Percentiles rank a stretch among this genome's conserved stretches.
Conservation (phyloP, 2,113 vertebrate genomes). For the Siniperca chuatsi region DNA sequence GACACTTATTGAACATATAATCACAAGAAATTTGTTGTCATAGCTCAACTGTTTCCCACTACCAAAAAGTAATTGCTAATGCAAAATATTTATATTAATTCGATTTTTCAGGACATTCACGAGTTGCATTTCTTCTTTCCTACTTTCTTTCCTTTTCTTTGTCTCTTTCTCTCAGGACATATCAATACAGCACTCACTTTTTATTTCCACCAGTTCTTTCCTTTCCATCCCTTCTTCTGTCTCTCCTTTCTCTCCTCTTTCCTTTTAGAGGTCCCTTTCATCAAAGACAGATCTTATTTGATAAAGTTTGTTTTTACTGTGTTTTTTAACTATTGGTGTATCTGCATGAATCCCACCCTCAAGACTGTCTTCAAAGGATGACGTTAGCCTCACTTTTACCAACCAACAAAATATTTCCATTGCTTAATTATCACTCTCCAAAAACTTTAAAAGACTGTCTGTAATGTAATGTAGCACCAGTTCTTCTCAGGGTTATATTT, state of each 20-base stretch:
- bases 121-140: neutral
- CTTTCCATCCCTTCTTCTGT: neutral
- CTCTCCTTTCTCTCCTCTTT: neutral
- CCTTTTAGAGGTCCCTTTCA: neutral
- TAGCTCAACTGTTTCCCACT: neutral
- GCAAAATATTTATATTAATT: no score
- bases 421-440: constrained; percentile 22
- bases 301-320: neutral
- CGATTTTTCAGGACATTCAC: no score
- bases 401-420: neutral
- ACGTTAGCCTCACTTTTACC: constrained; percentile 2
- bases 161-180: neutral
- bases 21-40: neutral
- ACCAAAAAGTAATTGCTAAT: no score
- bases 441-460: constrained; percentile 23
- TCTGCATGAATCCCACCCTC: neutral
- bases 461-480: no score
- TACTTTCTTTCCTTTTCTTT: neutral
- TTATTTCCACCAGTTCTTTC: neutral
- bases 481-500: constrained; percentile 8
- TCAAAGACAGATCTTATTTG: constrained; percentile 5
- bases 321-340: neutral
- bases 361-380: neutral
- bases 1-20: neutral
- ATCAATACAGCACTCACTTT: neutral